phyloP scores from a whole-genome alignment of 2,888 invertebrate species.

The Myathropa florea region DNA sequence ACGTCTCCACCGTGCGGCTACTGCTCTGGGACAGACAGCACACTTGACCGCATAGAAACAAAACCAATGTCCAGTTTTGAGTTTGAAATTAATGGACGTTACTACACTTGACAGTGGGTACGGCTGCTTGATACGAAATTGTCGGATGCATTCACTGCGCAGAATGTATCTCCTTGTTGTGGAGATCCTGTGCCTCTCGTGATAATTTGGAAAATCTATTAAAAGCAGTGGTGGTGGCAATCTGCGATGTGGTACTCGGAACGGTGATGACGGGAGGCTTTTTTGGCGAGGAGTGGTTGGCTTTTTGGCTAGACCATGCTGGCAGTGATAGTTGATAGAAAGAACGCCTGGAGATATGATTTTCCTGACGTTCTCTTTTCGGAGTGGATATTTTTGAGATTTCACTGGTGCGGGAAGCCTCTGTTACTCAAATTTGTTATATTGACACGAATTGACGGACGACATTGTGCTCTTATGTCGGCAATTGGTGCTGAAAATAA shows the following conservation, averaged over 20 bases:
- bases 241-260: not conserved
- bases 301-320: not conserved
- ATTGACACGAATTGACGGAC: too few species aligned
- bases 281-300: not conserved
- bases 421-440: too few species aligned
- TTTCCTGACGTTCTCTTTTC: not conserved
- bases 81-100: slow-evolving; percentile 56
- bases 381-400: not conserved
- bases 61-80: slow-evolving; percentile 65
- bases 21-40: slow-evolving; percentile 46
- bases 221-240: not conserved
- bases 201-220: not conserved
- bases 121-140: slow-evolving; percentile 49
- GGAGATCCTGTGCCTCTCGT: not conserved
- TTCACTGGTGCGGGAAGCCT: too few species aligned
- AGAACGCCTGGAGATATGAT: not conserved
- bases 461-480: too few species aligned
- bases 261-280: too few species aligned
- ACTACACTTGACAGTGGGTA: slow-evolving; percentile 27
- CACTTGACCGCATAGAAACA: slow-evolving; percentile 57
- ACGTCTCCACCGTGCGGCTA: not conserved
- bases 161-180: not conserved
- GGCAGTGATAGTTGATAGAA: not conserved
- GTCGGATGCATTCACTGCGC: slow-evolving; percentile 34
- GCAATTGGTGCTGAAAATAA: too few species aligned